Evolutionary conservation across 2,113 vertebrate genomes (phyloP).

Genomic region (Eonycteris spelaea): DNA sequence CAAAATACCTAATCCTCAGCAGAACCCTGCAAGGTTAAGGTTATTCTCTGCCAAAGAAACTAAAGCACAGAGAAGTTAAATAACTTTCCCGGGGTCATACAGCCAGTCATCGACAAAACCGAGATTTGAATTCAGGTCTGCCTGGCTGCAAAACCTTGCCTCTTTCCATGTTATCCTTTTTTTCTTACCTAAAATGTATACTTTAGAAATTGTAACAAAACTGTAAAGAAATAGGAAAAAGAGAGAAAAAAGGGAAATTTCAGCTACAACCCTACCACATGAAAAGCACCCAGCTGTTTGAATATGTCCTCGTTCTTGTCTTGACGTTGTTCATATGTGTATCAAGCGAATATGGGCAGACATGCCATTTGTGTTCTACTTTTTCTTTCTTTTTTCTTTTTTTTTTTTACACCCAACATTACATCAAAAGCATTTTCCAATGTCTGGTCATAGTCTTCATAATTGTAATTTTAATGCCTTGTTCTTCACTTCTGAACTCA

Average conservation of each 20-base stretch:
- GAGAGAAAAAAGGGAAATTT: not conserved
- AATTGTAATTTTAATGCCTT: not conserved
- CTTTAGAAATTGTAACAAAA: not conserved
- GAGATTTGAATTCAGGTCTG: not conserved
- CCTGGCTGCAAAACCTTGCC: not conserved
- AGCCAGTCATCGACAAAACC: not conserved
- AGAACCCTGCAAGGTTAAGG: not conserved
- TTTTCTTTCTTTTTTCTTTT: not conserved
- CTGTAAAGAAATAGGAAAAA: not conserved
- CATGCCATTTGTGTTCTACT: not conserved
- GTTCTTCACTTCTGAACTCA: constrained; percentile 30
- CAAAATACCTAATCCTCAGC: not conserved
- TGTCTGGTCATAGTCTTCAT: not conserved
- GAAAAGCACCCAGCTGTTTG: not conserved
- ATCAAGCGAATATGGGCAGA: not conserved
- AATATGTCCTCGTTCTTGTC: not conserved
- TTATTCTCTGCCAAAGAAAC: not conserved
- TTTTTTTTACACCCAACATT: not conserved
- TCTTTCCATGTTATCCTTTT: not conserved
- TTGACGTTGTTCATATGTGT: not conserved
- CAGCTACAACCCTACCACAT: not conserved
- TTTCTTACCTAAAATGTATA: not conserved
- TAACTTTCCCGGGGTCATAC: not conserved
- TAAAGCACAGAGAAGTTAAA: not conserved
- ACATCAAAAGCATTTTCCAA: not conserved